Evolutionary conservation across 92 coral and sea anemone species (phyloP).

Genomic region (Epizoanthus ramosus): DNA sequence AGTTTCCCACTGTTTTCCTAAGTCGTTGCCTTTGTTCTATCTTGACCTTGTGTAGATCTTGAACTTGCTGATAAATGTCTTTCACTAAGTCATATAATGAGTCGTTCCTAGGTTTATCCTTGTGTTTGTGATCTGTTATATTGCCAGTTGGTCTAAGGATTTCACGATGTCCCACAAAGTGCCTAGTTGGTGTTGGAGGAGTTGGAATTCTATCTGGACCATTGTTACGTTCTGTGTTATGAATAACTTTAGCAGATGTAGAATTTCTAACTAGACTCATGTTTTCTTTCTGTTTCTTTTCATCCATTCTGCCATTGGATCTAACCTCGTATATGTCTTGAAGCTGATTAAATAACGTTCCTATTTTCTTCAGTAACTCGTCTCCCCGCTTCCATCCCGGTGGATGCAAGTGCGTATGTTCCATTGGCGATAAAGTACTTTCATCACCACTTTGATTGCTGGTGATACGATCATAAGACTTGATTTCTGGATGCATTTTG

Average conservation of each 20-base stretch:
- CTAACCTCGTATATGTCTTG: constrained; percentile 25
- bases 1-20: background rate
- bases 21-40: background rate
- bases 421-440: background rate
- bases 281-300: background rate
- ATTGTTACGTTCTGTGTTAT: background rate
- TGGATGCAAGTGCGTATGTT: background rate
- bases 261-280: background rate
- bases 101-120: background rate
- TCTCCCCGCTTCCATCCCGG: constrained; percentile 12
- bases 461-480: background rate
- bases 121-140: background rate
- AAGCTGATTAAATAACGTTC: constrained; percentile 26
- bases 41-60: constrained; percentile 11
- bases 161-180: constrained; percentile 34
- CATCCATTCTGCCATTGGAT: background rate
- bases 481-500: background rate
- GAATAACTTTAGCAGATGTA: background rate
- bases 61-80: constrained; percentile 29
- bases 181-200: constrained; percentile 8
- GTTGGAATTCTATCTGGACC: background rate
- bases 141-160: constrained; percentile 32
- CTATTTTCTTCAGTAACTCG: constrained; percentile 14
- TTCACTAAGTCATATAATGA: constrained; percentile 23
- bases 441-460: background rate